Percentiles rank a stretch among this genome's conserved stretches.
phyloP scores from a whole-genome alignment of 1,140 invertebrate genomes.

The Tigriopus japonicus region DNA sequence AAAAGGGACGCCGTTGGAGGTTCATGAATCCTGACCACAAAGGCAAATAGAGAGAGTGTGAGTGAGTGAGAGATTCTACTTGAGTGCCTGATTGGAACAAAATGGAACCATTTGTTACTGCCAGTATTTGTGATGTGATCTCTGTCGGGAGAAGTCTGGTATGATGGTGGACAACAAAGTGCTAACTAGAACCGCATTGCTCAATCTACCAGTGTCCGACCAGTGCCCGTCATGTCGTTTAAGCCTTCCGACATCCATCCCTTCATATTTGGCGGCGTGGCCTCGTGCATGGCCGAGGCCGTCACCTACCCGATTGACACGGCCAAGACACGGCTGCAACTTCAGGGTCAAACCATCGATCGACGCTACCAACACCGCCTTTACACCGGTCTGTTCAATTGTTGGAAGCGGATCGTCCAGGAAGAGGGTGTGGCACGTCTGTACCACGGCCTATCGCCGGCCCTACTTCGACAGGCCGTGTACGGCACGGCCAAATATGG shows the following conservation, averaged over 20 bases:
- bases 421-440: slow-evolving; percentile 30
- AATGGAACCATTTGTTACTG: too few species aligned
- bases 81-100: too few species aligned
- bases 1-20: too few species aligned
- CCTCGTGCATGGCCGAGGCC: slow-evolving; percentile 4
- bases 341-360: slow-evolving; percentile 76
- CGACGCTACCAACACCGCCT: slow-evolving; percentile 39
- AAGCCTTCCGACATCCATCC: not conserved
- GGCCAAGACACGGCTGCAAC: slow-evolving; percentile 83
- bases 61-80: too few species aligned
- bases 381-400: not conserved
- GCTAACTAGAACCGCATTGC: too few species aligned
- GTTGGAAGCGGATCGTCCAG: slow-evolving; percentile 13
- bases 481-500: slow-evolving; percentile 95
- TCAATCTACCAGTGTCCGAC: too few species aligned
- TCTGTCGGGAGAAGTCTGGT: too few species aligned
- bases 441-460: slow-evolving; percentile 81
- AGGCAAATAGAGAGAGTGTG: too few species aligned
- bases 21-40: too few species aligned
- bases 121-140: too few species aligned
- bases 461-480: slow-evolving; percentile 52
- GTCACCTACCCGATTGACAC: slow-evolving; percentile 88
- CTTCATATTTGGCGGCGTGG: slow-evolving; percentile 2
- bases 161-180: too few species aligned
- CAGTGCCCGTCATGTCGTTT: too few species aligned